Evolutionary conservation across 1,140 invertebrate genomes (phyloP).

Genomic region (Conus betulinus): DNA sequence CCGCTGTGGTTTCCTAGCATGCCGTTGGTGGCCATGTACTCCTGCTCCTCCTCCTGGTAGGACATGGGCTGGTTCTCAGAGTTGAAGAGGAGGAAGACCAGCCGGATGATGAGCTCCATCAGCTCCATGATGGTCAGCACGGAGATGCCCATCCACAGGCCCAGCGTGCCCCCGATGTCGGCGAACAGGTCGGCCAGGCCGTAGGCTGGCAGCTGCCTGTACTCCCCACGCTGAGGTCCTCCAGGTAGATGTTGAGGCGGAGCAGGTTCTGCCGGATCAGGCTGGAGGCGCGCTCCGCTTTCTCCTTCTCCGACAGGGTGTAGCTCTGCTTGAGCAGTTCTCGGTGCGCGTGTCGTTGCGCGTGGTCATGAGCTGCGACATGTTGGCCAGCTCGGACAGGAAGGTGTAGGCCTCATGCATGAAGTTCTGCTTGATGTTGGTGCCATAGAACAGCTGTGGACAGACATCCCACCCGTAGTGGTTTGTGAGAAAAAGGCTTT

Average conservation of each 20-base stretch:
- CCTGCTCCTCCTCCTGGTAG: slow-evolving; percentile 45
- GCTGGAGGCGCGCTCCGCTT: slow-evolving; percentile 59
- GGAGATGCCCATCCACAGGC: slow-evolving; percentile 73
- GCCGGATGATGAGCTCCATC: slow-evolving; percentile 64
- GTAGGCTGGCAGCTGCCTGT: slow-evolving; percentile 69
- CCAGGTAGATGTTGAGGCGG: slow-evolving; percentile 68
- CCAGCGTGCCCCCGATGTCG: slow-evolving; percentile 71
- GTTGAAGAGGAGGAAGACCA: slow-evolving; percentile 66
- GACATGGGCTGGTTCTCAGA: slow-evolving; percentile 58
- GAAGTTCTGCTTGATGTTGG: slow-evolving; percentile 51
- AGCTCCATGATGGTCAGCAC: slow-evolving; percentile 72
- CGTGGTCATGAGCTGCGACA: slow-evolving; percentile 38
- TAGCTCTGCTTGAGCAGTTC: slow-evolving; percentile 45
- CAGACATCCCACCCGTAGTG: too few relatives aligned
- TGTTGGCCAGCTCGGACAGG: slow-evolving; percentile 45
- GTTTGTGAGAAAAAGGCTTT: too few relatives aligned
- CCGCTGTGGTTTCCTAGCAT: slow-evolving; percentile 38
- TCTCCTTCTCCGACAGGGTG: slow-evolving; percentile 48
- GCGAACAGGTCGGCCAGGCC: slow-evolving; percentile 70
- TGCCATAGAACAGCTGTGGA: slow-evolving; percentile 51
- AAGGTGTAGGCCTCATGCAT: slow-evolving; percentile 63
- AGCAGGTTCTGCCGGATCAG: slow-evolving; percentile 69
- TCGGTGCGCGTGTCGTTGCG: slow-evolving; percentile 48
- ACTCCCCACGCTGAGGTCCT: slow-evolving; percentile 70
- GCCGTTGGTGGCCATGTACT: slow-evolving; percentile 42